Evolutionary conservation across 2,113 vertebrate species (phyloP), one percentile per base, ranked within the genome.

Genomic region (Syngnathus typhle): DNA sequence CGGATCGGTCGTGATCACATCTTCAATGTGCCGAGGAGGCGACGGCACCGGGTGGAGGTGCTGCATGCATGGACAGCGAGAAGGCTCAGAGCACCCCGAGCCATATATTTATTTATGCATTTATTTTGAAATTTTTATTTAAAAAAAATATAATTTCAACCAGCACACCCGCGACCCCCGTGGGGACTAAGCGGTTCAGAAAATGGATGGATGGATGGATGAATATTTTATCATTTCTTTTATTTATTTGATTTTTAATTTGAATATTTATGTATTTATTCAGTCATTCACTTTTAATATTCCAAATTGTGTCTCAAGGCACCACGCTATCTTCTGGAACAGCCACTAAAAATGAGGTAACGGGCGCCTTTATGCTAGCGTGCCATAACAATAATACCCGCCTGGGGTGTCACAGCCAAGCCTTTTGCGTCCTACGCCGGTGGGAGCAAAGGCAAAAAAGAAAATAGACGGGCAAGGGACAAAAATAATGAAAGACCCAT

Each of bases 321-420:
- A 56, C 54, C 4, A 23, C 11, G 12, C 21, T 27, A 27, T n/a
- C 13, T 27, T 27, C 23, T 1, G 6, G 10, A 6, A 55, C 21
- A 55, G 55, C 55, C 61, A 58, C 65, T 47, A 66, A 82, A 84
- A 88, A 84, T 54, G 36, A 39, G 64, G 82, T 86, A 90, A 87
- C 87, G 79, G 78, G 84, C 80, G 85, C 77, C 71, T 84, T 83
- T 87, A 81, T 85, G 81, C 69, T 72, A 65, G 70, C 74, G 68
- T 75, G 78, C 86, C 84, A 82, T 79, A 86, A 84, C 81, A 79
- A 82, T 81, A 83, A 55, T 23, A 36, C 73, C 76, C 84, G 81
- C 73, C 86, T 73, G 84, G 81, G 82, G 60, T 68, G 73, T 72
- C 75, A 82, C 73, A 83, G 75, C 78, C 62, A 67, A 16, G 27